Conservation (phyloP, 1,140 invertebrate species). For the Drosophila nebulosa region DNA sequence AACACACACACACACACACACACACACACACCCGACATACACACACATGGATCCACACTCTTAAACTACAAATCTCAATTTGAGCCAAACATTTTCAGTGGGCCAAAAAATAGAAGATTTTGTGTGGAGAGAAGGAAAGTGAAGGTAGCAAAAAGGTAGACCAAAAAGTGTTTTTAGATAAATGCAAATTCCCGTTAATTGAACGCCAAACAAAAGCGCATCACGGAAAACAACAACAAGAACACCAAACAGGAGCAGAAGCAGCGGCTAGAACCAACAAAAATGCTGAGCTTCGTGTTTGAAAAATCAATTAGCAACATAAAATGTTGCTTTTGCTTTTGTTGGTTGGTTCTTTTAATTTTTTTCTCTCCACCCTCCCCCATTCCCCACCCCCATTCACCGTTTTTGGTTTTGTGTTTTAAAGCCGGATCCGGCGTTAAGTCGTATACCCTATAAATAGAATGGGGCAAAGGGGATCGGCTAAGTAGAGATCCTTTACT, state of each 20-base stretch:
- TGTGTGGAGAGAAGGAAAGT: slow-evolving; percentile 11
- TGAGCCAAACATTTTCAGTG: slow-evolving; percentile 5
- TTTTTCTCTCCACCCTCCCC: slow-evolving; percentile 17
- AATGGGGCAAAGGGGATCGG: neutral
- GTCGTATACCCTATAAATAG: slow-evolving; percentile 1
- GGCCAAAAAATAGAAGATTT: slow-evolving; percentile 16
- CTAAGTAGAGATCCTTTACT: too few relatives aligned
- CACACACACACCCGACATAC: neutral
- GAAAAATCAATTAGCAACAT: slow-evolving; percentile 73
- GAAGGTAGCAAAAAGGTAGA: neutral
- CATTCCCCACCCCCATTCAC: too few relatives aligned
- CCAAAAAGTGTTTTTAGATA: slow-evolving; percentile 46
- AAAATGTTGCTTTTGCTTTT: slow-evolving; percentile 38
- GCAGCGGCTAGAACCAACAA: slow-evolving; percentile 11
- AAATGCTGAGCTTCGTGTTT: slow-evolving; percentile 24
- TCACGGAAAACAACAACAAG: slow-evolving; percentile 21
- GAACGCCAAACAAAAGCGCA: slow-evolving; percentile 66
- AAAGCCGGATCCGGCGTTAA: slow-evolving; percentile 37
- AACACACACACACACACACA: neutral
- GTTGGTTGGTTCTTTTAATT: slow-evolving; percentile 14
- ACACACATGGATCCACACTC: neutral
- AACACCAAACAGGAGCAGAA: neutral
- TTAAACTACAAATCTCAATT: neutral
- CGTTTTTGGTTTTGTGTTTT: slow-evolving; percentile 30
- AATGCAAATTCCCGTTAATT: slow-evolving; percentile 72